A percentile compares a stretch with the other conserved stretches of the same genome.
These are phyloP conservation scores for Odontocolon sp. DNA, from an alignment of 2,888 invertebrate genomes.

Conservation along the genomic window DNA sequence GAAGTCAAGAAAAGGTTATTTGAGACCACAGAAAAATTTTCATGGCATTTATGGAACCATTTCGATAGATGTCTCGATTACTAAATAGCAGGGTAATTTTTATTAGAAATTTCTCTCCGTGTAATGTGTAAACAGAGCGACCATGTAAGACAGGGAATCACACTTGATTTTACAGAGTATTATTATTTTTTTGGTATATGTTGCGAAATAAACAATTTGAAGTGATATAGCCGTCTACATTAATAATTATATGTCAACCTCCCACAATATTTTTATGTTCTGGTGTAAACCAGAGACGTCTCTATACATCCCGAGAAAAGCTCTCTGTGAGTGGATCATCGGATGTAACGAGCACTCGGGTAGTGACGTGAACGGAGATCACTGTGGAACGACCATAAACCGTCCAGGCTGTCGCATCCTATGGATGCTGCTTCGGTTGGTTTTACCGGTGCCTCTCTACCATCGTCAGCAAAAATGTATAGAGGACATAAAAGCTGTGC, in stretches of 20 bases:
- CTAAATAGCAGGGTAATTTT: too few species aligned
- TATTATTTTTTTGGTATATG: too few species aligned
- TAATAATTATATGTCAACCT: constrained; percentile 23
- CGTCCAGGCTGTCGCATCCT: constrained; percentile 17
- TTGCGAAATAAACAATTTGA: background rate
- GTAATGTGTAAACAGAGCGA: too few species aligned
- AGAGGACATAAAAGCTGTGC: constrained; percentile 30
- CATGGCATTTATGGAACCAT: too few species aligned
- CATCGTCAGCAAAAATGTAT: constrained; percentile 47
- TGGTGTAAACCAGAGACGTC: constrained; percentile 6
- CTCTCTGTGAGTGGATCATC: constrained; percentile 19
- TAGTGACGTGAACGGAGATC: constrained; percentile 35
- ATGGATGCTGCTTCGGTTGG: constrained; percentile 3
- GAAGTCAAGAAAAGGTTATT: too few species aligned
- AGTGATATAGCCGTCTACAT: background rate
- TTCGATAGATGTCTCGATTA: too few species aligned
- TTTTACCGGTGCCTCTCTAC: background rate
- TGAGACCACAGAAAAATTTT: too few species aligned
- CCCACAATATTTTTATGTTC: constrained; percentile 26
- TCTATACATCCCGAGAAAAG: constrained; percentile 23
- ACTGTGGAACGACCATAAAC: constrained; percentile 37
- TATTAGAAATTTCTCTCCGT: too few species aligned
- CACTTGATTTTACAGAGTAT: too few species aligned
- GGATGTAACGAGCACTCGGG: constrained; percentile 45
- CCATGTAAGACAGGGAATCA: too few species aligned